Evolutionary conservation across 2,888 invertebrate species (phyloP), one percentile per base, ranked within the genome.

Genomic region (Rhabditoides inermis): DNA sequence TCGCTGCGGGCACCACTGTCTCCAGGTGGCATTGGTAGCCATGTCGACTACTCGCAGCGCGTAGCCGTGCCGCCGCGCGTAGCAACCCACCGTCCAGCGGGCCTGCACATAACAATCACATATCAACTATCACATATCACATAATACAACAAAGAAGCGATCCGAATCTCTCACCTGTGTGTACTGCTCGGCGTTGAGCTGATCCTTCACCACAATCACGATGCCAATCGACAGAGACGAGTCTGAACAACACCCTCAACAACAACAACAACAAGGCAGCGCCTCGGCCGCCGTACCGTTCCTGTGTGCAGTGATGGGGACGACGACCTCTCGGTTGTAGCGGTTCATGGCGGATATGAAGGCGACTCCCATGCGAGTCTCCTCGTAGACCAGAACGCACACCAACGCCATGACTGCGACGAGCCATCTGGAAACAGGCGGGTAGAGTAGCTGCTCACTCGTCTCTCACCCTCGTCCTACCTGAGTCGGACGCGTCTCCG

Each of bases 331-430:
- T 37, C 37, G 26, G 10, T 10, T n/a, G 39, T 53, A 56, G 5
- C 42, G 40, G n/a, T 53, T 56, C 49, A 53, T 53, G 20, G 22
- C 30, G 36, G 27, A 47, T 7, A 44, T 56, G 46, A 39, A 56
- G 25, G 27, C 12, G 23, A 25, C 2, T 10, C 56, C 56, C 25
- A 28, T 27, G 32, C 30, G n/a, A 1, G 49, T 23, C 37, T 56
- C 56, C 42, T 56, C 53, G 36, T 53, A 6, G 18, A 53, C 3
- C 22, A 51, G 20, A 5, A 51, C 28, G 23, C 35, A 20, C 2
- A 51, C 20, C n/a, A 20, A 20, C 15, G n/a, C 40, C n/a, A n/a
- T n/a, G n/a, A n/a, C n/a, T n/a, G n/a, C n/a, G n/a, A n/a, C n/a
- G n/a, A n/a, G n/a, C n/a, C n/a, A n/a, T n/a, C n/a, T n/a, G n/a